Evolutionary conservation across 2,113 vertebrate species (phyloP).

Genomic region (Thermophis baileyi): DNA sequence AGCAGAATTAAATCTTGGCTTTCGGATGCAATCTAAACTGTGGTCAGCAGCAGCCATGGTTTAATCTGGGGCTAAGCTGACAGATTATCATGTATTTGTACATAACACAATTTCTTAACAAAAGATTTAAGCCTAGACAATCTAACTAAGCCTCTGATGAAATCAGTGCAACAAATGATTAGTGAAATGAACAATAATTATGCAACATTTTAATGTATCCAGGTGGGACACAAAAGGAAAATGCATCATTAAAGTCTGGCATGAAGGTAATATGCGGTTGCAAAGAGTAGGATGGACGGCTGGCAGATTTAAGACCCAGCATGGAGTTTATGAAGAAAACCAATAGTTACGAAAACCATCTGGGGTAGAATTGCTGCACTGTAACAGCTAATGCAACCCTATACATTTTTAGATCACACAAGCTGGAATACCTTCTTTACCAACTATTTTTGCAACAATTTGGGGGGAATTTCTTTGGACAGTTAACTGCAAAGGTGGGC

Average conservation of each 20-base stretch:
- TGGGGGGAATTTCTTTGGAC: too few relatives aligned
- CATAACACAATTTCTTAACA: neutral
- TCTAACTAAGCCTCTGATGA: neutral
- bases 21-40: neutral
- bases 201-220: neutral
- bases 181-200: neutral
- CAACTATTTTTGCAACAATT: neutral
- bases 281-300: neutral
- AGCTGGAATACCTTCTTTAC: neutral
- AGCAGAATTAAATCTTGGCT: neutral
- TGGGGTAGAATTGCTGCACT: neutral
- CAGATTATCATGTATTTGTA: accelerated
- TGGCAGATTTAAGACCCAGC: neutral
- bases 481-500: neutral
- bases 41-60: neutral
- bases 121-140: neutral
- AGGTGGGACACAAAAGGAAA: neutral
- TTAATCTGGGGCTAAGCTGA: neutral
- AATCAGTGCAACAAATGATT: neutral
- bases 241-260: neutral
- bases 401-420: neutral
- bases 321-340: neutral
- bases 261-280: neutral
- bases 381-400: neutral
- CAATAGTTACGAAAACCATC: neutral